Percentiles rank a stretch among this genome's conserved stretches.
These are phyloP conservation scores for Prenolepis imparis DNA, from an alignment of 2,888 invertebrate species.

Conservation along the genomic window DNA sequence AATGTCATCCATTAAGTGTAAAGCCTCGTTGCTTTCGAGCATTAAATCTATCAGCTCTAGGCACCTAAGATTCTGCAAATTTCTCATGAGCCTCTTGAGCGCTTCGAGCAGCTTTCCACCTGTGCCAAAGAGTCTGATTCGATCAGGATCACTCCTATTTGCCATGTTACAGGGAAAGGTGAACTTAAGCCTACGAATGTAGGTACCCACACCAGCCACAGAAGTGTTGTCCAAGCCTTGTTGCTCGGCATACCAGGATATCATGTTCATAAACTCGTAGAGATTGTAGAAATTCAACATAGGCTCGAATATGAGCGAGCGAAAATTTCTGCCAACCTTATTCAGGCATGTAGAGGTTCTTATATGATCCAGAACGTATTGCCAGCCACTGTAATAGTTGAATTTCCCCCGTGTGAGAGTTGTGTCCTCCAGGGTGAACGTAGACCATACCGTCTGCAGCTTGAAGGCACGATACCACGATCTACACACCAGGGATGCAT, in stretches of 20 bases:
- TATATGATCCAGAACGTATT: constrained; percentile 92
- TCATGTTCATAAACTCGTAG: constrained; percentile 94
- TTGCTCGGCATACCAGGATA: constrained; percentile 91
- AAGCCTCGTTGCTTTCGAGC: constrained; percentile 91
- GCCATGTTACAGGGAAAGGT: constrained; percentile 93
- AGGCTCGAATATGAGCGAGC: constrained; percentile 90
- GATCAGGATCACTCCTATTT: constrained; percentile 88
- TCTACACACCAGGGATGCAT: constrained; percentile 90
- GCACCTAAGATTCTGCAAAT: constrained; percentile 89
- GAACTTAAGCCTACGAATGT: constrained; percentile 89
- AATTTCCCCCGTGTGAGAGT: constrained; percentile 92
- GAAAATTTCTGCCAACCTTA: constrained; percentile 90
- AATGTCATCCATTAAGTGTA: constrained; percentile 91
- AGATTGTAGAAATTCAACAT: constrained; percentile 93
- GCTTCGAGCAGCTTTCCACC: constrained; percentile 91
- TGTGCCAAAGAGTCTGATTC: constrained; percentile 91
- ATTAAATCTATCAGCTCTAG: constrained; percentile 92
- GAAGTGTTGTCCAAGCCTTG: constrained; percentile 81
- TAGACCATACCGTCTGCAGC: constrained; percentile 92
- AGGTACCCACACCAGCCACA: constrained; percentile 87
- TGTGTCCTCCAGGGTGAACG: constrained; percentile 91
- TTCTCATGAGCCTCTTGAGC: constrained; percentile 90
- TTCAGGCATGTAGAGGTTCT: constrained; percentile 91
- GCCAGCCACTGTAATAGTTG: constrained; percentile 94
- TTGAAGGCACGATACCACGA: constrained; percentile 91